These are phyloP conservation scores for Rhyacophila evoluta DNA, from an alignment of 2,888 invertebrate genomes.

Conservation along the genomic window DNA sequence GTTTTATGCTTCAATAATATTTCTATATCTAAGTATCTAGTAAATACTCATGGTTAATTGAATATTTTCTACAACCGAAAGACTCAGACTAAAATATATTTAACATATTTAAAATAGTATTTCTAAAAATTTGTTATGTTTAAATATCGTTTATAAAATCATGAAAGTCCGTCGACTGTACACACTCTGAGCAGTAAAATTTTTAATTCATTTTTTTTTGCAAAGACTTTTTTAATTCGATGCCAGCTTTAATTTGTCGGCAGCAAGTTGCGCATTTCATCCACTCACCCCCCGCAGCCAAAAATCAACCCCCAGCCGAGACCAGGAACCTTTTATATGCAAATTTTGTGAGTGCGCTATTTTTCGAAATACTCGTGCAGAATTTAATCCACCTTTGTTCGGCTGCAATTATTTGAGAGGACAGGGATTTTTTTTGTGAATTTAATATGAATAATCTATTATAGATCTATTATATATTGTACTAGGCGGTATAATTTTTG, in stretches of 20 bases:
- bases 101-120: no score
- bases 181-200: conserved; percentile 23
- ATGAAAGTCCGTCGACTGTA: neutral
- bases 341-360: conserved; percentile 48
- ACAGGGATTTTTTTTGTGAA: neutral
- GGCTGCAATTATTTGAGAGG: conserved; percentile 1
- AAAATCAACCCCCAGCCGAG: conserved; percentile 28
- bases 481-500: no score
- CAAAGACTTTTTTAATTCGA: conserved; percentile 49
- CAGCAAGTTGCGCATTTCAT: conserved; percentile 27
- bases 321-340: conserved; percentile 47
- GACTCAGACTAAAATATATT: no score
- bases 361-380: conserved; percentile 23
- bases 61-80: no score
- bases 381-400: conserved; percentile 14
- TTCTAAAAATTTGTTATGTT: no score
- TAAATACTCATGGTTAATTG: no score
- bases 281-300: conserved; percentile 20
- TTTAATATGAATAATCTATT: neutral
- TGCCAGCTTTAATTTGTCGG: conserved; percentile 48
- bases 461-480: no score
- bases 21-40: no score
- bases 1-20: no score
- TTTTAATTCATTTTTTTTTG: conserved; percentile 38
- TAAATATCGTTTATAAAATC: no score